phyloP scores from a whole-genome alignment of 2,888 invertebrate genomes.

The Gastrophysa polygoni region DNA sequence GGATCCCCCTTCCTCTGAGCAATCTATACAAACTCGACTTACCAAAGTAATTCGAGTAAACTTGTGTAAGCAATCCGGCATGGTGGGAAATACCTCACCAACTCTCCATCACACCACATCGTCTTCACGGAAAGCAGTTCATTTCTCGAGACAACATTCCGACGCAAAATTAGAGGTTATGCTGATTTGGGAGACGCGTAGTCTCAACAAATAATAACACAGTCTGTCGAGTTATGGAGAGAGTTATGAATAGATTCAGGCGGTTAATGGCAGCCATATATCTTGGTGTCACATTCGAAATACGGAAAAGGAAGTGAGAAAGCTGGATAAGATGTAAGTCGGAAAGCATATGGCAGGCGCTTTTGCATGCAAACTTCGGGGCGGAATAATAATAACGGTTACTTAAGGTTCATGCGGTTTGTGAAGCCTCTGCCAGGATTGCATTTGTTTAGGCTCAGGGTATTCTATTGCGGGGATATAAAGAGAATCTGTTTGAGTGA shows the following conservation, averaged over 20 bases:
- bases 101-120: neutral
- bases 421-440: neutral
- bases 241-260: constrained; percentile 33
- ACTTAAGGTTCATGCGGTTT: constrained; percentile 19
- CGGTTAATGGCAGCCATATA: constrained; percentile 28
- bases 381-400: constrained; percentile 22
- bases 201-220: constrained; percentile 22
- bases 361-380: constrained; percentile 24
- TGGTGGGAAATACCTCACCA: neutral
- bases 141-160: constrained; percentile 5
- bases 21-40: neutral
- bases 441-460: neutral
- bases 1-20: neutral
- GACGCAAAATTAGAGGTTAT: constrained; percentile 5
- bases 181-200: constrained; percentile 4
- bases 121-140: neutral
- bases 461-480: neutral
- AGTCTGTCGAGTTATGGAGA: constrained; percentile 31
- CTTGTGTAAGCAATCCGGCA: neutral
- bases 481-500: neutral
- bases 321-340: constrained; percentile 34
- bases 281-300: constrained; percentile 29
- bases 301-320: constrained; percentile 34
- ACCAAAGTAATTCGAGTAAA: neutral
- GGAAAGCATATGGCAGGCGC: constrained; percentile 32